Base-by-base conservation (phyloP, 2,113 vertebrate species). In the Carollia perspicillata region DNA sequence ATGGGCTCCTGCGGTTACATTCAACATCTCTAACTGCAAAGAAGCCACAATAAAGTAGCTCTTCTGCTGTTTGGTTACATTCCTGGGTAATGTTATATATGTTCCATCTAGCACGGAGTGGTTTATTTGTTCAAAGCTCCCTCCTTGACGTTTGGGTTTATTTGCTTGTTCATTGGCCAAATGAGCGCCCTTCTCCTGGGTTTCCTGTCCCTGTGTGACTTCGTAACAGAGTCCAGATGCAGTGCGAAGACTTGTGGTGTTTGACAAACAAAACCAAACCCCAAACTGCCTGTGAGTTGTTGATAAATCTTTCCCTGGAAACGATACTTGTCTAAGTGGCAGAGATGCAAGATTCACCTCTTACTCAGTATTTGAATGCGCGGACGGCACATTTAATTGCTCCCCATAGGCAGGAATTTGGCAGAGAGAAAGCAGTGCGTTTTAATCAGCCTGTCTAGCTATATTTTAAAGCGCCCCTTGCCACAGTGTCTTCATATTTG, bases 361-460 rank as follows among this genome's bases (percentile, higher is more conserved):
- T 95, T 95, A 75, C 35, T 96, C 94, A 79, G 90, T 92, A 93
- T 97, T 91, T 97, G 96, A 96, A 94, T 75, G 92, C 1, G 0
- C 2, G 80, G 95, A 89, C 93, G 85, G 87, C 65, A 42, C 92
- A 65, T 71, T 35, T 89, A 96, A 97, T 94, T 89, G 51, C 77
- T 97, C 92, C 97, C 84, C 65, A 92, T 28, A 96, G 84, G 74
- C 89, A 94, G 22, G 93, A 95, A 93, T 94, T 96, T 98, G 94
- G 93, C 5, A 30, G 84, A 74, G 94, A 87, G 81, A 95, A 74
- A 80, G 80, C 3, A 40, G 84, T 1, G 72, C 7, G 80, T 97
- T 95, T 98, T 97, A 95, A 96, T 97, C 80, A 90, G 90, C 96
- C 94, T 94, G 85, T 96, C 97, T 94, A 93, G 91, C 96, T 96